Percentiles rank a stretch among this genome's conserved stretches.
Evolutionary conservation across 2,888 invertebrate species (phyloP).

Genomic region (Crocallis elinguaria): DNA sequence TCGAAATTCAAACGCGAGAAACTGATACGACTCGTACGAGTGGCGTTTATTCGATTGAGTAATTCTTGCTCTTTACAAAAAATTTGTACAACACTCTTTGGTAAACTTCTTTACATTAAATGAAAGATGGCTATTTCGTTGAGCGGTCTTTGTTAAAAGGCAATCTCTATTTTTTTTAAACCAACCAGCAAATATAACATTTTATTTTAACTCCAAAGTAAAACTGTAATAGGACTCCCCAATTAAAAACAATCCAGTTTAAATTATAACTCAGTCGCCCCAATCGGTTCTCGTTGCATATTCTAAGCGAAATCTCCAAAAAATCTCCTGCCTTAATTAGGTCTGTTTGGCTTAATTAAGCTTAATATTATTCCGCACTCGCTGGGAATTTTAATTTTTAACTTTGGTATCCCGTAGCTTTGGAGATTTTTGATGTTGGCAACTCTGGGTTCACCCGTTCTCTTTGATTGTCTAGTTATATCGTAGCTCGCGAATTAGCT

Average conservation of each 20-base stretch:
- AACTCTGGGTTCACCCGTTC: conserved; percentile 4
- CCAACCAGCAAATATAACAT: neutral
- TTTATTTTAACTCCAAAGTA: neutral
- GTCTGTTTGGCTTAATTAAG: conserved; percentile 64
- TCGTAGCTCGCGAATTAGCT: neutral
- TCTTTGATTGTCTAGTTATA: neutral
- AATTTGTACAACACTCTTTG: too few relatives aligned
- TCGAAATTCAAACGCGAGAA: conserved; percentile 8
- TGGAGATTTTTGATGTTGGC: conserved; percentile 27
- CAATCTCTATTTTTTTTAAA: neutral
- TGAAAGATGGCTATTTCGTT: too few relatives aligned
- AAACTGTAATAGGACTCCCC: neutral
- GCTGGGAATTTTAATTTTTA: conserved; percentile 57
- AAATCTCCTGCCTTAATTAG: conserved; percentile 58
- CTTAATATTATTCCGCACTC: conserved; percentile 42
- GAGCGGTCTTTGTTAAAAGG: too few relatives aligned
- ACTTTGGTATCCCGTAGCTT: conserved; percentile 20
- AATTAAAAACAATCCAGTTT: conserved; percentile 16
- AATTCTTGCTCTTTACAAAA: too few relatives aligned
- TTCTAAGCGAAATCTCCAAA: conserved; percentile 45
- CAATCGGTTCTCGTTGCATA: conserved; percentile 48
- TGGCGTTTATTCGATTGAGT: too few relatives aligned
- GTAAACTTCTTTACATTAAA: too few relatives aligned
- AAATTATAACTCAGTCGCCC: conserved; percentile 36
- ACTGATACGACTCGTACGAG: too few relatives aligned